Percentiles rank a stretch among this genome's conserved stretches.
Conservation (phyloP, 2,888 invertebrate genomes). For the Aphidoletes aphidimyza region DNA sequence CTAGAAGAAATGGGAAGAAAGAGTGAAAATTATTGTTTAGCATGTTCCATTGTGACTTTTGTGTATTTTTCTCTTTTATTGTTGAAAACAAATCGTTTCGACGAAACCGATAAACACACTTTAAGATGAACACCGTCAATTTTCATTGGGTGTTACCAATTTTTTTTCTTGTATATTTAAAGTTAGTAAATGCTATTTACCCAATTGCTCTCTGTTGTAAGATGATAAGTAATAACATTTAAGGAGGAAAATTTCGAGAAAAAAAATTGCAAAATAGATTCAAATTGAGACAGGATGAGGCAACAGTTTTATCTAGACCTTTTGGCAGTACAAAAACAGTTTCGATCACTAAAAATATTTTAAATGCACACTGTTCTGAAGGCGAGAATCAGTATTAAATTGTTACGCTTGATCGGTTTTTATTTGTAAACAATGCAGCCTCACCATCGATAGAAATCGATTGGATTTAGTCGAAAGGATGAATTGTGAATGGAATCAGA, state of each 20-base stretch:
- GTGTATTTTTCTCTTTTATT: background rate
- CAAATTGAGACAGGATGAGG: background rate
- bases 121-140: background rate
- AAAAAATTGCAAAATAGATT: slow-evolving; percentile 15
- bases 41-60: slow-evolving; percentile 45
- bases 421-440: slow-evolving; percentile 9
- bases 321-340: no score
- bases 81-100: slow-evolving; percentile 17
- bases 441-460: background rate
- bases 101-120: slow-evolving; percentile 24
- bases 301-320: no score
- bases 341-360: no score
- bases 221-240: background rate
- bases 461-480: background rate
- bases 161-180: background rate
- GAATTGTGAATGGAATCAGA: background rate
- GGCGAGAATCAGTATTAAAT: background rate
- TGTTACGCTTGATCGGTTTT: slow-evolving; percentile 1
- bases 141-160: background rate
- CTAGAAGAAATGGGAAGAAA: background rate
- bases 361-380: background rate
- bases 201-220: background rate
- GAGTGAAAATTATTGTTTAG: slow-evolving; percentile 43
- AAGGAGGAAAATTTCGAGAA: background rate
- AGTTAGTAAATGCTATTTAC: no score